phyloP scores from a whole-genome alignment of 2,888 invertebrate species.

The Ceramica pisi region DNA sequence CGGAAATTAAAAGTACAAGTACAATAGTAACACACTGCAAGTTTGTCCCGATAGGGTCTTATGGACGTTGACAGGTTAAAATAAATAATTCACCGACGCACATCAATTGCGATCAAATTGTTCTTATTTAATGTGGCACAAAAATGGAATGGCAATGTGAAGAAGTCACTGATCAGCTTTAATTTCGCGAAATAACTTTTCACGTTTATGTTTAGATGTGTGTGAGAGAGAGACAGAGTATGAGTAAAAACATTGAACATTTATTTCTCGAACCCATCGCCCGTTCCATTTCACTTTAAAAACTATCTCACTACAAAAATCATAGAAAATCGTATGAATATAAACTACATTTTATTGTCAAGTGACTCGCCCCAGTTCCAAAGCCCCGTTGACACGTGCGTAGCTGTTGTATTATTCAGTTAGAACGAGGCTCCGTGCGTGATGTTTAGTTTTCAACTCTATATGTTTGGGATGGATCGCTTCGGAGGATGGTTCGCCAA shows the following conservation, averaged over 20 bases:
- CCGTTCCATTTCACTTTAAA: constrained; percentile 34
- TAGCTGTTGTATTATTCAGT: constrained; percentile 56
- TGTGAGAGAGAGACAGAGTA: no score
- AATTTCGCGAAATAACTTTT: neutral
- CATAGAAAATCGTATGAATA: constrained; percentile 52
- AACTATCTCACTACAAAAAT: constrained; percentile 34
- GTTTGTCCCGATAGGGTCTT: no score
- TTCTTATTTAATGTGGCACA: no score
- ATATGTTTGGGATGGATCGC: constrained; percentile 12
- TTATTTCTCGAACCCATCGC: neutral
- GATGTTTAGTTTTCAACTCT: constrained; percentile 38
- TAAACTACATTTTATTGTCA: constrained; percentile 60
- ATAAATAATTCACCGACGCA: no score
- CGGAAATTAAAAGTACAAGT: no score
- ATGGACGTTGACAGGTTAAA: no score
- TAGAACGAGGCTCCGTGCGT: constrained; percentile 53
- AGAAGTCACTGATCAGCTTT: no score
- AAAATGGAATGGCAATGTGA: no score
- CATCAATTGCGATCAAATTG: no score
- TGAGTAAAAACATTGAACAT: constrained; percentile 5
- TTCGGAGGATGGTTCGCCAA: constrained; percentile 20
- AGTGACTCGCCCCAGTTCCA: constrained; percentile 48
- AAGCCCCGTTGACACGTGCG: constrained; percentile 49
- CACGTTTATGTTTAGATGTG: no score
- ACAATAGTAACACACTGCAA: no score